Percentiles rank a stretch among this genome's conserved stretches.
Evolutionary conservation across 2,797 vertebrate genomes (phyloP).

Genomic region (Gallinago stenura): DNA sequence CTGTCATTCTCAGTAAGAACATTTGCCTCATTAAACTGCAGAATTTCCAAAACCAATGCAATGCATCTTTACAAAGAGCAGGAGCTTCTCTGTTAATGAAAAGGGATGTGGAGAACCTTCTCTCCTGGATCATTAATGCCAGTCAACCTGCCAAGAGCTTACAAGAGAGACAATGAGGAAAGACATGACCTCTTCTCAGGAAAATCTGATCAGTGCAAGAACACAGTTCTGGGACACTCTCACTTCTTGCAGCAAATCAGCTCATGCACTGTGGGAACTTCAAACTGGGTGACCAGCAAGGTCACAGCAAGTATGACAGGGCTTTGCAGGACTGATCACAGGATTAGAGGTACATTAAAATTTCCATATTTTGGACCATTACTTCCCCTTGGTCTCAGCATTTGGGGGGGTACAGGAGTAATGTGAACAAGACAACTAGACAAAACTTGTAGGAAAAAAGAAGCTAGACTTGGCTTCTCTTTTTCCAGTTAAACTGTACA

Average conservation of each 20-base stretch:
- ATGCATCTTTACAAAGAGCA: neutral
- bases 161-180: neutral
- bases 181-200: neutral
- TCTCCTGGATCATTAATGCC: conserved; percentile 16
- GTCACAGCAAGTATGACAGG: neutral
- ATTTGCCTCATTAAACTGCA: conserved; percentile 48
- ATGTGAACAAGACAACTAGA: neutral
- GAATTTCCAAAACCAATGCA: conserved; percentile 21
- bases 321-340: neutral
- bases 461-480: neutral
- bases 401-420: neutral
- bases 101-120: neutral
- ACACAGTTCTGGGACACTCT: neutral
- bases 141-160: neutral
- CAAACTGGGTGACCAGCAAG: neutral
- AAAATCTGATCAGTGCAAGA: neutral
- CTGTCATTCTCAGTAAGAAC: conserved; percentile 37
- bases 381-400: neutral
- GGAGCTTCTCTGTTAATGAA: conserved; percentile 23
- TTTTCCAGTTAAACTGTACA: neutral
- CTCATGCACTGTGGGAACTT: neutral
- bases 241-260: neutral
- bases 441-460: neutral
- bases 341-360: neutral
- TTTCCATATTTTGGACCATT: neutral